Evolutionary conservation across 2,888 invertebrate genomes (phyloP), one percentile per base, ranked within the genome.

Genomic region (Carterocephalus palaemon): DNA sequence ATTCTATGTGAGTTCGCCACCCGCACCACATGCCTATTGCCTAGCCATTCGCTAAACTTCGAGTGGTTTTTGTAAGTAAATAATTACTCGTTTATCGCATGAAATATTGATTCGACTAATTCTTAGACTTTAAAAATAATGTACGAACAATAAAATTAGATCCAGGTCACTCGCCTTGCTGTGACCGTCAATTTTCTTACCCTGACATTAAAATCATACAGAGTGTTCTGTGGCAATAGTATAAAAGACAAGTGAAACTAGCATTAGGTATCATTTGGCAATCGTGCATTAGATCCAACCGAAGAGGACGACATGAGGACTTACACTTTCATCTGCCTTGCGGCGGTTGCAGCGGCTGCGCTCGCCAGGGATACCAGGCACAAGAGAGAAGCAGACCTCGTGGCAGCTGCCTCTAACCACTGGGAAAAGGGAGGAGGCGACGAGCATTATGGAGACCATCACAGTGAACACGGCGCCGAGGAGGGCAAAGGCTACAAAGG

Each of bases 401-500:
- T 78, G 32, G 73, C 73, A 3, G 89, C 90, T 0, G 90, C 88
- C 1, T 83, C 82, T 10, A 49, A 75, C 28, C 70, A 74, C 47
- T 86, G 82, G 82, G 82, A 77, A 51, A 77, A 83, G 49, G 92
- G 92, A 4, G 90, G 88, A 1, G 91, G 92, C 0, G 88, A 88
- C 20, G 90, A 91, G 49, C 88, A 91, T 51, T 88, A 91, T 54
- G 88, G 88, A 0, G 89, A 90, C 45, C 89, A 92, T 51, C 89
- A 90, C 59, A 75, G 81, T 24, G 88, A 90, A 46, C 88, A 91
- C 46, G 93, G 93, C 0, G 91, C 89, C 36, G 89, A 91, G 58
- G 91, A 88, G 2, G 91, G 92, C 43, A 91, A 92, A 53, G 92
- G 91, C 3, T 92, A 93, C 81, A 91, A 92, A 54, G 89, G 89